Base-by-base conservation (phyloP, 2,113 vertebrate genomes). In the Herpetotheres cachinnans region DNA sequence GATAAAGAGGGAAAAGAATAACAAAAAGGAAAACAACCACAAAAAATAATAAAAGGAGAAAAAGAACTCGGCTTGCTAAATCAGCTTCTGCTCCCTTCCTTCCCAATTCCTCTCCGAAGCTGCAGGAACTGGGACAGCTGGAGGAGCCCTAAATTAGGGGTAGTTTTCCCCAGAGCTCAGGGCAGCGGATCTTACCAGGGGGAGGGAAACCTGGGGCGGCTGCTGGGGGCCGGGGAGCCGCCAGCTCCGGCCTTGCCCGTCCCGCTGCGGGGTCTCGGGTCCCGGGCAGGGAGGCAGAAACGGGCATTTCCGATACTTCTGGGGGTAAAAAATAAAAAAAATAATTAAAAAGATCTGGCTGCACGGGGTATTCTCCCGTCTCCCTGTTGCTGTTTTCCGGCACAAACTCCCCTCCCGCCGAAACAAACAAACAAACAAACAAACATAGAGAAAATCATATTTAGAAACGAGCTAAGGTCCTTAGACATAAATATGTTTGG, bases 201-300 rank as follows among this genome's bases (percentile, higher is more conserved):
- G 14, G 11, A 38, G 20, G 17, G 36, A 77, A 92, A 86, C 7
- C 32, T 24, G 38, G 19, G 38, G 18, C 4, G 9, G 44, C 29
- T 34, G 76, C 7, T 7, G 11, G 26, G 49, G 27, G 32, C n/a
- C 4, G 2, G 9, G 10, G 14, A 52, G 15, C 36, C 32, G 0
- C 27, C 29, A 46, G 42, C 21, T 46, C 36, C 14, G 27, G 19
- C 29, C 38, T 76, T 5, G 2, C 44, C 50, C 4, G 3, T 17
- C 14, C 13, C 9, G 0, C 59, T 24, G 44, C 3, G 22, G n/a
- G 10, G 21, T 36, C 44, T 52, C 3, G 0, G 20, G 9, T 82
- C 30, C 52, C 0, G 2, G 16, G 15, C 44, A 73, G 34, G 19
- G 42, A 74, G 24, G 12, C 20, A 86, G 49, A 70, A 58, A 30